A percentile compares a stretch with the other conserved stretches of the same genome.
Evolutionary conservation across 1,140 invertebrate species (phyloP).

Genomic region (Pentalonia nigronervosa): DNA sequence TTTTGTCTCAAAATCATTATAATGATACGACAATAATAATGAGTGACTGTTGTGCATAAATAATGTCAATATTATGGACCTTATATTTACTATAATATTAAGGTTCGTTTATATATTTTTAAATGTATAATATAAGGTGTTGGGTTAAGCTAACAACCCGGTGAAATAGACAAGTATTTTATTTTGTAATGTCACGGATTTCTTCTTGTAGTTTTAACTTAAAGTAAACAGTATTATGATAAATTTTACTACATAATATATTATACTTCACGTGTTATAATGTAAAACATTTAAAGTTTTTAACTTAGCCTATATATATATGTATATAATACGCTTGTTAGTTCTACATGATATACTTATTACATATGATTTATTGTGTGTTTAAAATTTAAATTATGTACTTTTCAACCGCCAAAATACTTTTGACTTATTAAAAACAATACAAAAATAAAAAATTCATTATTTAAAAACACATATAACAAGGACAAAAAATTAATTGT

Average conservation of each 20-base stretch:
- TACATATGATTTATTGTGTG: background rate
- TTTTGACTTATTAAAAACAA: background rate
- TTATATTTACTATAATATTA: background rate
- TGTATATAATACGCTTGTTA: background rate
- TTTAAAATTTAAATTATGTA: background rate
- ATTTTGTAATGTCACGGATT: background rate
- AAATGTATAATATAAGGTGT: no score
- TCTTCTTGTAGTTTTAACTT: background rate
- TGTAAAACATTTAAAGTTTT: conserved; percentile 10
- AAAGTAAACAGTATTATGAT: background rate
- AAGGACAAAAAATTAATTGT: background rate
- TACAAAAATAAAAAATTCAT: background rate
- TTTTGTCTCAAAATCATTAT: background rate
- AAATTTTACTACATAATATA: background rate
- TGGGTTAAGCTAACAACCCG: no score
- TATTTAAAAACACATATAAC: background rate
- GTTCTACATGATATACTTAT: background rate
- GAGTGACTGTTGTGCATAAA: background rate
- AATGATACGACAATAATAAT: background rate
- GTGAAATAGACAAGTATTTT: no score
- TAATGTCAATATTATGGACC: background rate
- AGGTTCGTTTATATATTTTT: background rate
- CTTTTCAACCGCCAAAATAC: background rate
- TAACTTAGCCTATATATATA: background rate
- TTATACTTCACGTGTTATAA: background rate